phyloP scores from a whole-genome alignment of 2,113 vertebrate genomes.

The Istiophorus platypterus region DNA sequence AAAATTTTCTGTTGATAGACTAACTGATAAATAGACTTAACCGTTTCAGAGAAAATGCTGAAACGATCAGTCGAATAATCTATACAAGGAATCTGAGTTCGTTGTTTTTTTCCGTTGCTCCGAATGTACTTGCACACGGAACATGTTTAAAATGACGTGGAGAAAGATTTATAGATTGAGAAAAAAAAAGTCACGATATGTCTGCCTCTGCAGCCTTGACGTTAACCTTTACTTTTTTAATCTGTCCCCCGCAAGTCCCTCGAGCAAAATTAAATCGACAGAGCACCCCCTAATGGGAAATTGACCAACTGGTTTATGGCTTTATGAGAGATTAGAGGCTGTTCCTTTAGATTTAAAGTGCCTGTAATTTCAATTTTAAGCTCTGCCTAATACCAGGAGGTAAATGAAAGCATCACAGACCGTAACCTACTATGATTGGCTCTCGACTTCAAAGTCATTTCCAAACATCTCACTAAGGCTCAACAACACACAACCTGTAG shows the following conservation, averaged over 20 bases:
- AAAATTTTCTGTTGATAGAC: background rate
- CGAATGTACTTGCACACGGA: background rate
- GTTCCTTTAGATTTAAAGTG: background rate
- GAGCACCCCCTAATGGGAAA: background rate
- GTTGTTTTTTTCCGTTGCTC: too few species aligned
- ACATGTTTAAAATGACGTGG: background rate
- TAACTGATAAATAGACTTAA: background rate
- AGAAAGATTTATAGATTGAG: too few species aligned
- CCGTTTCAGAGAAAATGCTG: background rate
- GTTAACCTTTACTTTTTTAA: background rate
- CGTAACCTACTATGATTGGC: background rate
- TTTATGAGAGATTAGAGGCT: background rate
- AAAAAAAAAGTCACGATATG: background rate
- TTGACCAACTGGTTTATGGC: background rate
- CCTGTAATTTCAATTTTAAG: background rate
- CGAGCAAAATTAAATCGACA: background rate
- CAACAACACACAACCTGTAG: background rate
- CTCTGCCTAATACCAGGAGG: background rate
- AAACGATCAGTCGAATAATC: background rate
- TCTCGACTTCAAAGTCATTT: background rate
- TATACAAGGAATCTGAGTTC: too few species aligned
- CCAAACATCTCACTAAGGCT: background rate
- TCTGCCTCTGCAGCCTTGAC: background rate
- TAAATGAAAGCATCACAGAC: background rate
- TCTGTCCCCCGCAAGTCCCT: background rate